Evolutionary conservation across 2,797 vertebrate genomes (phyloP), one percentile per base, ranked within the genome.

Genomic region (Crax fasciolata): DNA sequence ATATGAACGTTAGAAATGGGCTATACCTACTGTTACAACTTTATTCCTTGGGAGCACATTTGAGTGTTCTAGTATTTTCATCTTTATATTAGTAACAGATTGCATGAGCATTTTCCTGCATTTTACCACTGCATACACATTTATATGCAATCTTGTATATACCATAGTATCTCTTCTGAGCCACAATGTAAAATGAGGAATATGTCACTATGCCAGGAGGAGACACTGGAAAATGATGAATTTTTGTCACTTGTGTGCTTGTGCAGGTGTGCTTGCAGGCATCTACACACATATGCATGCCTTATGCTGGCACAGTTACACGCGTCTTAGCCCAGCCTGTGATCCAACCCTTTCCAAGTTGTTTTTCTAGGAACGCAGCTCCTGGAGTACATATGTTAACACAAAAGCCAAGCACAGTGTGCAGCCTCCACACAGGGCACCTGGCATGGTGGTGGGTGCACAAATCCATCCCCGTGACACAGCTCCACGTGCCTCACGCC

Each of bases 401-500:
- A n/a, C 20, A 65, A 57, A 90, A 66, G 23, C 62, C 46, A 84
- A 66, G 15, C 63, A 19, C 11, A 28, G 41, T 1, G 2, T 2
- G 19, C 2, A 19, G 80, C 71, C 84, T 0, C 0, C 32, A 62
- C 5, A 1, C 3, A 4, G 17, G 17, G 24, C n/a, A 61, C 52
- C 65, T 76, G 35, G 49, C 54, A n/a, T 5, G 2, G 55, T 15
- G 80, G 61, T 2, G 0, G 27, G 30, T 0, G 1, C 1, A 6
- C 82, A 43, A 71, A 83, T 44, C 24, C 38, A 25, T 54, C 65
- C 76, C 52, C 67, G 70, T 59, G 88, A 38, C 83, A 77, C 19
- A 72, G 57, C 41, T 77, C 32, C 51, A 78, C 4, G 2, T 8
- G 16, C 48, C 59, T 85, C 0, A 58, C 18, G 7, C 55, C 21